phyloP scores from a whole-genome alignment of 2,797 vertebrate species.

The Channa striata region DNA sequence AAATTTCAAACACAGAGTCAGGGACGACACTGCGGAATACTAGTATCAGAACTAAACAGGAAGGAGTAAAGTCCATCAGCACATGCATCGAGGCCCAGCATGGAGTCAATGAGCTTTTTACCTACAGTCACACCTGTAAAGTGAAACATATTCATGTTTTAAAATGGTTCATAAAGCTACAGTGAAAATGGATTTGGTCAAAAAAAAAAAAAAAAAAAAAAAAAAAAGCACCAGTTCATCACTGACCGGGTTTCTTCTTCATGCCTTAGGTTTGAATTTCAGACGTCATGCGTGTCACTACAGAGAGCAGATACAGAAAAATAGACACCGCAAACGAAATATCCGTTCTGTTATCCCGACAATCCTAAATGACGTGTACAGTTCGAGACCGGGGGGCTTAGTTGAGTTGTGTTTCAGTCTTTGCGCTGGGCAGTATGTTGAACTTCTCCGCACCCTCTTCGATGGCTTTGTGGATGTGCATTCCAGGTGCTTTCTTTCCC shows the following conservation, averaged over 20 bases:
- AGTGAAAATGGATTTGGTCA: constrained; percentile 9
- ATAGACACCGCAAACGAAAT: constrained; percentile 27
- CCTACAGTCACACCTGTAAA: constrained; percentile 10
- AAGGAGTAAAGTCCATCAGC: constrained; percentile 7
- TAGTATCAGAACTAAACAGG: constrained; percentile 31
- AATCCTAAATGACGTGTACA: constrained; percentile 60
- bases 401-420: constrained; percentile 31
- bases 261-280: constrained; percentile 62
- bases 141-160: not conserved
- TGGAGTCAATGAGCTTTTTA: constrained; percentile 29
- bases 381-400: constrained; percentile 18
- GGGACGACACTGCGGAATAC: constrained; percentile 41
- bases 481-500: constrained; percentile 95
- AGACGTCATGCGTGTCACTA: constrained; percentile 17
- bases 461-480: constrained; percentile 96
- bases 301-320: constrained; percentile 53
- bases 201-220: constrained; percentile 3
- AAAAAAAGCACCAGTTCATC: constrained; percentile 39
- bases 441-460: constrained; percentile 64
- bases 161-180: not conserved
- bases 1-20: constrained; percentile 24
- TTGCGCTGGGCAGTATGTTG: constrained; percentile 53
- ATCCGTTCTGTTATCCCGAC: constrained; percentile 65
- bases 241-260: constrained; percentile 53
- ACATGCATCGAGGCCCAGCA: constrained; percentile 17